Conservation (phyloP, 2,888 invertebrate genomes). For the Cataglyphis livida region DNA sequence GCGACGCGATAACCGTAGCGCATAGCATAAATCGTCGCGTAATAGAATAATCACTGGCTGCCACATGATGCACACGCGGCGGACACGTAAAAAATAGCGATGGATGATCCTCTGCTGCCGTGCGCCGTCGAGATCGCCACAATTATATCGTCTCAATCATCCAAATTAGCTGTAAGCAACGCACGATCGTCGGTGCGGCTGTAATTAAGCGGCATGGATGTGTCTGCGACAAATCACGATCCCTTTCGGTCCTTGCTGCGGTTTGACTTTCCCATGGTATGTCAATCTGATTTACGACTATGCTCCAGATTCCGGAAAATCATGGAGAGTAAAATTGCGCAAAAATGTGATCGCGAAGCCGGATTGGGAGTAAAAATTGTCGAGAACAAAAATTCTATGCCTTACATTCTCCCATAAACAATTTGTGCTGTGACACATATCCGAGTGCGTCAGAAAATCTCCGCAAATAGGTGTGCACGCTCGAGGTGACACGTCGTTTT, state of each 20-base stretch:
- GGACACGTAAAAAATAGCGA: slow-evolving; percentile 34
- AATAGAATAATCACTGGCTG: slow-evolving; percentile 80
- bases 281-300: slow-evolving; percentile 78
- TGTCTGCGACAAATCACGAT: slow-evolving; percentile 79
- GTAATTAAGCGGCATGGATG: slow-evolving; percentile 72
- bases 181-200: slow-evolving; percentile 74
- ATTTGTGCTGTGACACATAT: not conserved
- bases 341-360: not conserved
- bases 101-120: slow-evolving; percentile 18
- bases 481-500: slow-evolving; percentile 1
- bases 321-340: slow-evolving; percentile 69
- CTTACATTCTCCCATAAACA: slow-evolving; percentile 53
- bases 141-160: slow-evolving; percentile 74
- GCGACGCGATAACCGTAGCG: slow-evolving; percentile 63
- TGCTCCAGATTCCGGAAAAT: slow-evolving; percentile 72
- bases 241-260: slow-evolving; percentile 45
- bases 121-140: slow-evolving; percentile 57
- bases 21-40: slow-evolving; percentile 74
- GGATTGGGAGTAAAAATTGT: slow-evolving; percentile 51
- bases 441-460: slow-evolving; percentile 3
- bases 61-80: slow-evolving; percentile 48
- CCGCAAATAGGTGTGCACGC: slow-evolving; percentile 14
- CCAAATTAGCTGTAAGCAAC: slow-evolving; percentile 75
- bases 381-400: not conserved
- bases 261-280: slow-evolving; percentile 74